phyloP scores from a whole-genome alignment of 2,113 vertebrate species.

The Epinephelus cyanopodus region DNA sequence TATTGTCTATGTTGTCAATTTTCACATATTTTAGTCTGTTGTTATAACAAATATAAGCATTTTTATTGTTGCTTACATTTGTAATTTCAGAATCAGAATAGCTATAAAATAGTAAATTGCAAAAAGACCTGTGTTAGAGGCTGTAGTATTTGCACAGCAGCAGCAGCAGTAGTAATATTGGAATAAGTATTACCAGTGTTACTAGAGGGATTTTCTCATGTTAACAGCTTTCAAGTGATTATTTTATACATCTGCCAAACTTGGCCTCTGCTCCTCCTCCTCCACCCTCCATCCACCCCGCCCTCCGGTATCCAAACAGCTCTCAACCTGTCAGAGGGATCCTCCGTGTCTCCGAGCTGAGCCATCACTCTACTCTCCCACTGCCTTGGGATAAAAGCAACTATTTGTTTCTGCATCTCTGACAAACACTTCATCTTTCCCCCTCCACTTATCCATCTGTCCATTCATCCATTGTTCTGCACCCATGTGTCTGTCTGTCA shows the following conservation, averaged over 20 bases:
- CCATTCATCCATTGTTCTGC: conserved; percentile 67
- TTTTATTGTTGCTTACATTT: conserved; percentile 9
- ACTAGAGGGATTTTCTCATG: conserved; percentile 42
- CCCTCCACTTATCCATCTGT: conserved; percentile 77
- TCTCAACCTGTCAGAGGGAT: conserved; percentile 63
- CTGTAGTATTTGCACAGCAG: neutral
- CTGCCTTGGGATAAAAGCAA: conserved; percentile 77
- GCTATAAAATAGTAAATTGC: conserved; percentile 5
- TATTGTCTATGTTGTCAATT: conserved; percentile 13
- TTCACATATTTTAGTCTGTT: neutral
- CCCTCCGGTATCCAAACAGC: conserved; percentile 54
- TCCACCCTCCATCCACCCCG: conserved; percentile 51
- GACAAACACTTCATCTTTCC: conserved; percentile 80
- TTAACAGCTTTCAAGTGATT: conserved; percentile 54
- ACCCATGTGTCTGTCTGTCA: conserved; percentile 70
- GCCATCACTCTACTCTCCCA: conserved; percentile 64
- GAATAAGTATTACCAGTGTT: conserved; percentile 12
- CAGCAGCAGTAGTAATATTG: conserved; percentile 13
- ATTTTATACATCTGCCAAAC: conserved; percentile 60
- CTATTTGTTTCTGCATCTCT: conserved; percentile 80
- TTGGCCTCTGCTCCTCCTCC: conserved; percentile 50
- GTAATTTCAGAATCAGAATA: neutral
- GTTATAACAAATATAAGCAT: neutral
- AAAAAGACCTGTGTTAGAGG: conserved; percentile 5
- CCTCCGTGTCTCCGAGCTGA: conserved; percentile 56